Conservation (phyloP, 2,797 vertebrate genomes). For the Periparus ater region DNA sequence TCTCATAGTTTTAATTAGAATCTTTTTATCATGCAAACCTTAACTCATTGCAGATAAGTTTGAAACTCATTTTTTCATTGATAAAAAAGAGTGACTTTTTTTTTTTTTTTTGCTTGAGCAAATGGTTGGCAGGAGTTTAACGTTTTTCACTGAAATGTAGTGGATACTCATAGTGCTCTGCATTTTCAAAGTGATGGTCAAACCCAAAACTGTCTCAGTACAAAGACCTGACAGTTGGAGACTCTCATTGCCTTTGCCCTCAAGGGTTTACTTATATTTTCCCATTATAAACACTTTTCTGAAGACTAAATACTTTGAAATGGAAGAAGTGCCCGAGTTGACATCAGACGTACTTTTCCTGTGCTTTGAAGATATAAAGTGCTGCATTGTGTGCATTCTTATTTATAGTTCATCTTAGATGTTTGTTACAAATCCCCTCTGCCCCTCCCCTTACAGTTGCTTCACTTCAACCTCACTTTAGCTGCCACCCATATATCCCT, state of each 20-base stretch:
- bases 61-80: background rate
- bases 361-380: conserved; percentile 39
- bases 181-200: background rate
- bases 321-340: background rate
- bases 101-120: background rate
- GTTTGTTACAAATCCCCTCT: background rate
- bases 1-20: background rate
- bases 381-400: background rate
- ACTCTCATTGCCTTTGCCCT: background rate
- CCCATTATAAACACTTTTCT: background rate
- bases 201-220: background rate
- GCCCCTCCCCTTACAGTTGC: background rate
- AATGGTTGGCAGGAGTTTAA: background rate
- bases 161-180: background rate
- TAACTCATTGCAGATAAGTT: background rate
- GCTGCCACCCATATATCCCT: background rate
- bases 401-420: conserved; percentile 22
- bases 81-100: background rate
- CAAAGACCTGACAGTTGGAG: background rate
- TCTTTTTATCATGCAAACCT: background rate
- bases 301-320: conserved; percentile 14
- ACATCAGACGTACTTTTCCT: background rate
- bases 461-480: background rate
- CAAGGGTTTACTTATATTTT: background rate
- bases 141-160: background rate